Conservation (phyloP, 2,888 invertebrate genomes). For the Odontocerum albicorne region DNA sequence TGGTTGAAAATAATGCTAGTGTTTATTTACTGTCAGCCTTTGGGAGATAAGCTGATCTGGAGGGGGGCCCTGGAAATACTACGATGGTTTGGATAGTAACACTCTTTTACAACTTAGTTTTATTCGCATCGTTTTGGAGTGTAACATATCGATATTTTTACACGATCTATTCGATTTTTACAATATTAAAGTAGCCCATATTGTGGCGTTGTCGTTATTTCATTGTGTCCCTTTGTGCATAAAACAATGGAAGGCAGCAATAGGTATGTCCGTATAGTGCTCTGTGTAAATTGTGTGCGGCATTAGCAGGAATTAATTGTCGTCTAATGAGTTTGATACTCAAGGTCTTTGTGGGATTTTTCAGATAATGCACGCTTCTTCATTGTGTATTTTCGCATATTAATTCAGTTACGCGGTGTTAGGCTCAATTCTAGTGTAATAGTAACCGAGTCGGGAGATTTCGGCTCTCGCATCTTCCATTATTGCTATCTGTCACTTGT, state of each 20-base stretch:
- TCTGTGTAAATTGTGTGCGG: slow-evolving; percentile 22
- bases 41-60: slow-evolving; percentile 40
- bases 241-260: slow-evolving; percentile 31
- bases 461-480: too few relatives aligned
- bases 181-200: slow-evolving; percentile 30
- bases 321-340: slow-evolving; percentile 29
- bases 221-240: slow-evolving; percentile 32
- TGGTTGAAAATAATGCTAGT: slow-evolving; percentile 25
- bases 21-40: slow-evolving; percentile 35
- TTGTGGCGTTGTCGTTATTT: slow-evolving; percentile 26
- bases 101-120: slow-evolving; percentile 49
- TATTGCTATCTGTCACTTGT: too few relatives aligned
- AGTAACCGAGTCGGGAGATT: too few relatives aligned
- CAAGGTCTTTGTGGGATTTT: slow-evolving; percentile 28
- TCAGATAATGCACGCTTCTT: slow-evolving; percentile 18
- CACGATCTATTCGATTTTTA: slow-evolving; percentile 26
- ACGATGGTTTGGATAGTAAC: slow-evolving; percentile 56
- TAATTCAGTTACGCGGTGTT: too few relatives aligned
- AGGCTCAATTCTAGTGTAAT: too few relatives aligned
- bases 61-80: slow-evolving; percentile 60
- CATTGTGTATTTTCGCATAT: slow-evolving; percentile 12
- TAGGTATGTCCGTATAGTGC: slow-evolving; percentile 27
- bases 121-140: slow-evolving; percentile 19
- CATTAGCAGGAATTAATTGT: slow-evolving; percentile 28
- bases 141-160: slow-evolving; percentile 25